A percentile compares a stretch with the other conserved stretches of the same genome.
Evolutionary conservation across 2,888 invertebrate genomes (phyloP).

Genomic region (Eudemis profundana): DNA sequence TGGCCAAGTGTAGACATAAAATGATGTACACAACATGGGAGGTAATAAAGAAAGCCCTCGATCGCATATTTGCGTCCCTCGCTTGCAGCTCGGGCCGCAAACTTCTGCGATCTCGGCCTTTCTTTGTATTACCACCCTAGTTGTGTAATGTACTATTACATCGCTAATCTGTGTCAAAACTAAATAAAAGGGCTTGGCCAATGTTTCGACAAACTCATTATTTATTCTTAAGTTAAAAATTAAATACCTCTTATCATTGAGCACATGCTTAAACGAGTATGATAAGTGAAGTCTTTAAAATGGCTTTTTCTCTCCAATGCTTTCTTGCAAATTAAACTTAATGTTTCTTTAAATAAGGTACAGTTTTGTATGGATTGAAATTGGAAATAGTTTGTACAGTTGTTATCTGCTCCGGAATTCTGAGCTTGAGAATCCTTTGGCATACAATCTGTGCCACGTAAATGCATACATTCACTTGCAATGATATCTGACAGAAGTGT

Average conservation of each 20-base stretch:
- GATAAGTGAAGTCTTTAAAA: not conserved
- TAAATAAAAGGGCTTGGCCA: not conserved
- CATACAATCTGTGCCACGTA: not conserved
- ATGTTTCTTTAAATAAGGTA: not conserved
- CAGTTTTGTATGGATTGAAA: not conserved
- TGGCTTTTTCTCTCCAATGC: not conserved
- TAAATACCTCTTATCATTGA: slow-evolving; percentile 17
- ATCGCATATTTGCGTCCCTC: no score
- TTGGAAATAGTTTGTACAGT: not conserved
- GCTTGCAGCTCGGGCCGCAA: no score
- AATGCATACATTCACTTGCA: not conserved
- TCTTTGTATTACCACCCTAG: no score
- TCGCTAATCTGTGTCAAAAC: no score
- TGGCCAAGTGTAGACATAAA: no score
- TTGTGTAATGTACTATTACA: no score
- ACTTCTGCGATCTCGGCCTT: no score
- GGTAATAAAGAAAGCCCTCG: no score
- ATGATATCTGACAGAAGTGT: no score
- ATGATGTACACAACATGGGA: no score
- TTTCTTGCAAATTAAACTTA: not conserved
- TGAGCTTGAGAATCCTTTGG: not conserved
- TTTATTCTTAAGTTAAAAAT: slow-evolving; percentile 1
- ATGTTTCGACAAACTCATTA: not conserved
- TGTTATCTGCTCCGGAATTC: not conserved
- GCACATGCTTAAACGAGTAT: slow-evolving; percentile 1